Percentiles rank a stretch among this genome's conserved stretches.
Evolutionary conservation across 2,888 invertebrate genomes (phyloP).

Genomic region (Drosophila maculinotata): DNA sequence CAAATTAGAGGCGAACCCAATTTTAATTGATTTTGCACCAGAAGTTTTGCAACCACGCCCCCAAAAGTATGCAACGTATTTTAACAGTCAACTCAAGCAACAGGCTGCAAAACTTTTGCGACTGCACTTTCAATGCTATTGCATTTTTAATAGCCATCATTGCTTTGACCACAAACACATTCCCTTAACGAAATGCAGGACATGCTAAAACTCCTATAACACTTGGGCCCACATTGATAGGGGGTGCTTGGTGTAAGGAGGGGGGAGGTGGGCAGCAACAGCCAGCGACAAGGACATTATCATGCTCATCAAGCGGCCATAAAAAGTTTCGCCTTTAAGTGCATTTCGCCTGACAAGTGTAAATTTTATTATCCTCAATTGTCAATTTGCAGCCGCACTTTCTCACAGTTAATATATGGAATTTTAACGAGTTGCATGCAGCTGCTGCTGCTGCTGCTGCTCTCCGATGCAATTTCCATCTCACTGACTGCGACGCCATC

Average conservation of each 20-base stretch:
- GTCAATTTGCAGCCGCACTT: constrained; percentile 27
- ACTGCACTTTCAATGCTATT: constrained; percentile 17
- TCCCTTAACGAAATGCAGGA: constrained; percentile 16
- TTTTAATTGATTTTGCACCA: constrained; percentile 61
- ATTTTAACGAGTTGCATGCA: constrained; percentile 26
- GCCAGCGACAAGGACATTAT: no score
- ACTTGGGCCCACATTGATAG: no score
- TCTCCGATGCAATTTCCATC: constrained; percentile 24
- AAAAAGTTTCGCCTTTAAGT: constrained; percentile 23
- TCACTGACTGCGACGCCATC: constrained; percentile 2
- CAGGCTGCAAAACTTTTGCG: constrained; percentile 18
- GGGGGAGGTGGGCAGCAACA: no score
- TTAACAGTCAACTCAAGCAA: constrained; percentile 16
- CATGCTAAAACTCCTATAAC: no score
- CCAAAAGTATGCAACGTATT: constrained; percentile 50
- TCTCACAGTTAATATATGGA: constrained; percentile 22
- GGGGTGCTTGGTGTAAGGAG: no score
- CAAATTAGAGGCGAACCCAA: constrained; percentile 55
- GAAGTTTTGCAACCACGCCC: constrained; percentile 14
- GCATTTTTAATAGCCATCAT: constrained; percentile 38
- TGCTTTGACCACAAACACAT: constrained; percentile 21
- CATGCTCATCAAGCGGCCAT: constrained; percentile 6
- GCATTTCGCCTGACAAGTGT: constrained; percentile 13
- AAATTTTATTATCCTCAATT: constrained; percentile 40
- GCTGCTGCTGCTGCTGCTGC: constrained; percentile 2